phyloP scores from a whole-genome alignment of 2,113 vertebrate genomes.

The Prolemur simus region DNA sequence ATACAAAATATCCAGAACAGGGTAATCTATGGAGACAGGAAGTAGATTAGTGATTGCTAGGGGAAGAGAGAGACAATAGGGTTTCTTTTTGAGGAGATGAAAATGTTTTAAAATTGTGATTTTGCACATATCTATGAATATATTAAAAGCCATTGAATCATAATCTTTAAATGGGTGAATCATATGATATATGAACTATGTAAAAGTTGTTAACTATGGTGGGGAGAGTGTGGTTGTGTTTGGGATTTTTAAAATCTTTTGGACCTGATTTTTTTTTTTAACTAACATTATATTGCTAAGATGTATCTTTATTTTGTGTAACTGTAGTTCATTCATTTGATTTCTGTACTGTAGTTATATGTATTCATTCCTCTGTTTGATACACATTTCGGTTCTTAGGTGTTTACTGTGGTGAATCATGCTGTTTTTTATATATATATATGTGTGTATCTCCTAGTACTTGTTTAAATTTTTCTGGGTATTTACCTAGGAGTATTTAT shows the following conservation, averaged over 20 bases:
- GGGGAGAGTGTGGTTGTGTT: not conserved
- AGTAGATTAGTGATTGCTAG: not conserved
- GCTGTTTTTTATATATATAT: not conserved
- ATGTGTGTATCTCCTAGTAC: not conserved
- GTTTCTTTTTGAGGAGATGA: not conserved
- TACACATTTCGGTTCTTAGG: not conserved
- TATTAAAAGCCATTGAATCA: not conserved
- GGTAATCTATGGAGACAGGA: not conserved
- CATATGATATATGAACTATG: not conserved
- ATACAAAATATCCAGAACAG: not conserved
- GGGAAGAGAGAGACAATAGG: not conserved
- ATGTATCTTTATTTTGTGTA: not conserved
- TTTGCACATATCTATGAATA: not conserved
- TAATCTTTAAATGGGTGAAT: not conserved
- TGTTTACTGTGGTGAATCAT: not conserved
- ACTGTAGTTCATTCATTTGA: not conserved
- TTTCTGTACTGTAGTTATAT: not conserved
- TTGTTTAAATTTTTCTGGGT: not conserved
- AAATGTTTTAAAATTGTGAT: constrained; percentile 3
- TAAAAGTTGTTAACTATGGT: not conserved
- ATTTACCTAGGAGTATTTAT: not conserved
- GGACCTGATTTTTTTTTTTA: not conserved
- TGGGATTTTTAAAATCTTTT: not conserved
- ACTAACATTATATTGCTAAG: not conserved
- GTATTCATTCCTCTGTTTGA: not conserved